phyloP scores from a whole-genome alignment of 2,797 vertebrate species.

The Myotis findleyi region DNA sequence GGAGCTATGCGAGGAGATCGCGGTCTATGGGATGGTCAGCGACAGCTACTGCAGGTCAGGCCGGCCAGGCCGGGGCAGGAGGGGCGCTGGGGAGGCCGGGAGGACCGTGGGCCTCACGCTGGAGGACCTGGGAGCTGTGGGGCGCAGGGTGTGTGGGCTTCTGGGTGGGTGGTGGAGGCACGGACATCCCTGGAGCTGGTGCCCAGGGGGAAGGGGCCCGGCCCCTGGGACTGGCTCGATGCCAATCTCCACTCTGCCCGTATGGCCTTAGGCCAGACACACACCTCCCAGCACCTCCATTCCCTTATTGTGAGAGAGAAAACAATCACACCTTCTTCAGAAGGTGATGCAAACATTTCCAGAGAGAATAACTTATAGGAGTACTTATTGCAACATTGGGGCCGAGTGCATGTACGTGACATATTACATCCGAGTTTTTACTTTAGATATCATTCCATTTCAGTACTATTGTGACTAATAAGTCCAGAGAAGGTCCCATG shows the following conservation, averaged over 20 bases:
- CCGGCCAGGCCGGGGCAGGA: fast-evolving
- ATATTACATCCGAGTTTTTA: not conserved
- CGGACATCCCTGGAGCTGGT: not conserved
- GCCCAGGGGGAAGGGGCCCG: not conserved
- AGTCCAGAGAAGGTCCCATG: not conserved
- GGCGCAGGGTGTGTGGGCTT: not conserved
- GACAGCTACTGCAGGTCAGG: conserved; percentile 94
- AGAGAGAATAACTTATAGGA: not conserved
- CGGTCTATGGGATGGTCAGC: conserved; percentile 96
- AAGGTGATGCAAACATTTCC: not conserved
- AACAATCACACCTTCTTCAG: not conserved
- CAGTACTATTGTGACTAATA: not conserved
- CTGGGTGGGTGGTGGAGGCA: fast-evolving
- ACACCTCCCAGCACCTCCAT: not conserved
- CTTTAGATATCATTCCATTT: not conserved
- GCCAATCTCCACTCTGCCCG: fast-evolving
- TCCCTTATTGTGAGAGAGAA: not conserved
- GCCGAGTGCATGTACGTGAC: too few relatives aligned
- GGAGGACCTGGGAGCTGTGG: not conserved
- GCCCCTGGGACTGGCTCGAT: not conserved
- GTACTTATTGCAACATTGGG: not conserved
- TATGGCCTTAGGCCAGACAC: not conserved
- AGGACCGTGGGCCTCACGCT: not conserved
- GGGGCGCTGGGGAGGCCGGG: fast-evolving
- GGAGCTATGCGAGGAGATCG: conserved; percentile 94